Evolutionary conservation across 2,888 invertebrate species (phyloP), one percentile per base, ranked within the genome.

Genomic region (Oxytorus armatus): DNA sequence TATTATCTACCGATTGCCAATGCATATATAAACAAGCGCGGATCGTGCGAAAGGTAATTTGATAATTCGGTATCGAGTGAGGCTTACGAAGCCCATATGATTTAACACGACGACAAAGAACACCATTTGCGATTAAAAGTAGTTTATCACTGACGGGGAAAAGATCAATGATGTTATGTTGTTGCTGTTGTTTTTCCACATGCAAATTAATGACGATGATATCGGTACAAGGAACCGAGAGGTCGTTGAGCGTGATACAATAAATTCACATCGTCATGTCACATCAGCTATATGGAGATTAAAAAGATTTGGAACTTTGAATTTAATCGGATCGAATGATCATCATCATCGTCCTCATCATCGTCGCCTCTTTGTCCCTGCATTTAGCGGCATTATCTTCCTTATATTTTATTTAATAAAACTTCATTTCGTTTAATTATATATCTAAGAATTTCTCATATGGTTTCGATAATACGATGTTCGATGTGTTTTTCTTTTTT

Each of bases 381-480:
- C 23, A 25, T 23, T 39, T 39, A 3, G 44, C 44, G 8, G 44
- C 53, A 16, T 42, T 3, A 36, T 21, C 29, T 57, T 39, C 23
- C 29, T 74, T 73, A 57, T 47, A 61, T 57, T 65, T 66, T 55
- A 7, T 49, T 79, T 42, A 65, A 57, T 75, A n/a, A 23, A 44
- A 3, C 23, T 44, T 61, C 29, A 23, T 53, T 74, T 16, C 36
- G 36, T 66, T n/a, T 42, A 53, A 25, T 39, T 53, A 65, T 18
- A 4, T 80, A 61, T 83, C 70, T 79, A 83, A 82, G 66, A 82
- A 77, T 83, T 83, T 75, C n/a, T n/a, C 77, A 82, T 83, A 81
- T 81, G 83, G 82, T 78, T 79, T 81, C 59, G 74, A 81, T 83
- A 81, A 79, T 79, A 76, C 68, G 69, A 73, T 73, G 72, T 84